Conservation (phyloP, 2,797 vertebrate species). For the Miichthys miiuy region DNA sequence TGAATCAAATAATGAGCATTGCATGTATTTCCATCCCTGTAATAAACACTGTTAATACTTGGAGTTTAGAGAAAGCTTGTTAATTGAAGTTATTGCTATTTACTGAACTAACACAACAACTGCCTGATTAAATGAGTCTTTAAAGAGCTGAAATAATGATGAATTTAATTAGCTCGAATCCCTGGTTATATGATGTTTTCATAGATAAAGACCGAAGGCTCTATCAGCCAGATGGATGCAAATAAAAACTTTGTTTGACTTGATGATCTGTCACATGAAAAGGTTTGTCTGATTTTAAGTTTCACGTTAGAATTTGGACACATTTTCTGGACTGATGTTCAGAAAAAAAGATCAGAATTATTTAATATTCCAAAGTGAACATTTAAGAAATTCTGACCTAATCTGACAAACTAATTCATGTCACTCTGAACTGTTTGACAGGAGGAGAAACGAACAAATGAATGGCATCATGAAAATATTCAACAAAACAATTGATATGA, state of each 20-base stretch:
- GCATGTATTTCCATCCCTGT: neutral
- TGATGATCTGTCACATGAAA: conserved; percentile 47
- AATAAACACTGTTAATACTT: neutral
- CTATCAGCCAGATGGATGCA: neutral
- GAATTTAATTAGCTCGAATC: neutral
- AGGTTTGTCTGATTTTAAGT: conserved; percentile 15
- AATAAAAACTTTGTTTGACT: neutral
- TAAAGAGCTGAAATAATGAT: neutral
- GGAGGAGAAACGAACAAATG: neutral
- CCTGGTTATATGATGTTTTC: neutral
- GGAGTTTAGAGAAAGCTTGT: conserved; percentile 4
- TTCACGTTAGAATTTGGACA: neutral
- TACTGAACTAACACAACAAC: neutral
- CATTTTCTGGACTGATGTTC: neutral
- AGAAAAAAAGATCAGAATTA: neutral
- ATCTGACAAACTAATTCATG: conserved; percentile 33
- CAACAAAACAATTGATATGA: neutral
- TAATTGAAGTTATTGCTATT: conserved; percentile 19
- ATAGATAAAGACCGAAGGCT: neutral
- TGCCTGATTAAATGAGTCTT: neutral
- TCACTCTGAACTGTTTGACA: conserved; percentile 8
- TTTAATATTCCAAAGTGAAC: neutral
- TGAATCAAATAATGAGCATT: neutral
- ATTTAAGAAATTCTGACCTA: neutral
- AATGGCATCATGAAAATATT: neutral